Evolutionary conservation across 1,140 invertebrate genomes (phyloP), one percentile per base, ranked within the genome.

Genomic region (Zaprionus capensis): DNA sequence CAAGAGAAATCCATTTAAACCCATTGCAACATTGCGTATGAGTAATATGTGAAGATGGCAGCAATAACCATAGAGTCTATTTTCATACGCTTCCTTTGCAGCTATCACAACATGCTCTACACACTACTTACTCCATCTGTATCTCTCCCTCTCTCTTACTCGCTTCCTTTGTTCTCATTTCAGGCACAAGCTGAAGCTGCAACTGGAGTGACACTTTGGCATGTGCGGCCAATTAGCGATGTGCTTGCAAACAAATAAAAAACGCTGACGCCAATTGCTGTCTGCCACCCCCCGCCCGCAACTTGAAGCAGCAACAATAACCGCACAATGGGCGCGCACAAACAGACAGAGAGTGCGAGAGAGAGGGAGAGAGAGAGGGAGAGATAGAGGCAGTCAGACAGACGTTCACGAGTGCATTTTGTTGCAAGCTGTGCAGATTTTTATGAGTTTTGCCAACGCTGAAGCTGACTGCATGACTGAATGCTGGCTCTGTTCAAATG

Each of bases 141-240:
- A 15, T 14, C 46, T 24, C 17, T 34, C 14, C 24, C n/a, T 62
- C 26, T 17, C 44, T 53, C 17, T 22, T 9, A 34, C 17, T 38
- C 59, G 17, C n/a, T 56, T 0, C 6, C 14, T 24, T 22, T 22
- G 22, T 36, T 44, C 28, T 22, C 34, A 56, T 36, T 66, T 20
- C 36, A 56, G 34, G 11, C n/a, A 31, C 20, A 22, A 17, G 38
- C 22, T 9, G 58, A 1, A 44, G 58, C 4, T 14, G 36, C 6
- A 61, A 22, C 31, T 24, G 38, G 14, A 55, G 64, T 59, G 68
- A 81, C 80, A 90, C 85, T 90, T 84, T 88, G 85, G 80, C 84
- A 87, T 83, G 81, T 88, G 84, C 78, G 74, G 74, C 81, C 84
- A 88, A 88, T 88, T 88, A 88, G 84, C 78, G 79, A 67, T 76